Conservation (phyloP, 1,140 invertebrate species). For the Macrotrachela quadricornifera region DNA sequence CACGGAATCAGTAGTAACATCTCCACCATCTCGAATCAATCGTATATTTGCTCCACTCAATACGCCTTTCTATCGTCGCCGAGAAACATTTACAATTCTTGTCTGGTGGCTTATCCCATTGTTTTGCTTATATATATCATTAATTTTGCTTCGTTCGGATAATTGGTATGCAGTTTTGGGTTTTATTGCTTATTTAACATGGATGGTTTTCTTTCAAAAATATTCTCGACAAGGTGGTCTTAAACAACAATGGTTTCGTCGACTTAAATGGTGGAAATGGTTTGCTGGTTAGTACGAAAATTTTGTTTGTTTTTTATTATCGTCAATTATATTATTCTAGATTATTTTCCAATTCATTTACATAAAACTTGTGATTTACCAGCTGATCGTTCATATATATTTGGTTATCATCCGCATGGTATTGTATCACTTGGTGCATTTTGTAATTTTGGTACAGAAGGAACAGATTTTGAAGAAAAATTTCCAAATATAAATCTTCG, state of each 20-base stretch:
- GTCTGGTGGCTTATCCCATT: slow-evolving; percentile 20
- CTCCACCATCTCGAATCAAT: too few relatives aligned
- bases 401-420: slow-evolving; percentile 72
- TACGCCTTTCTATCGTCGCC: slow-evolving; percentile 46
- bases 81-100: slow-evolving; percentile 56
- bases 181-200: too few relatives aligned
- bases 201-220: too few relatives aligned
- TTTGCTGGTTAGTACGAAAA: slow-evolving; percentile 25
- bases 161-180: too few relatives aligned
- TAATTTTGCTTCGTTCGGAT: too few relatives aligned
- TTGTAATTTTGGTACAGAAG: slow-evolving; percentile 54
- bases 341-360: slow-evolving; percentile 63
- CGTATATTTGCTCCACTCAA: slow-evolving; percentile 58
- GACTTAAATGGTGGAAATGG: too few relatives aligned
- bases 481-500: slow-evolving; percentile 55
- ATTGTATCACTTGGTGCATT: slow-evolving; percentile 54
- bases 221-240: too few relatives aligned
- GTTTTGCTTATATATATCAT: too few relatives aligned
- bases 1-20: too few relatives aligned
- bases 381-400: slow-evolving; percentile 56
- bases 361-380: slow-evolving; percentile 58
- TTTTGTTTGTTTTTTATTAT: not conserved
- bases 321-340: slow-evolving; percentile 37
- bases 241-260: too few relatives aligned
- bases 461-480: slow-evolving; percentile 41